Base-by-base conservation (phyloP, 30 jellyfish, hydroid and myxozoan genomes). In the Rhopilema esculentum region DNA sequence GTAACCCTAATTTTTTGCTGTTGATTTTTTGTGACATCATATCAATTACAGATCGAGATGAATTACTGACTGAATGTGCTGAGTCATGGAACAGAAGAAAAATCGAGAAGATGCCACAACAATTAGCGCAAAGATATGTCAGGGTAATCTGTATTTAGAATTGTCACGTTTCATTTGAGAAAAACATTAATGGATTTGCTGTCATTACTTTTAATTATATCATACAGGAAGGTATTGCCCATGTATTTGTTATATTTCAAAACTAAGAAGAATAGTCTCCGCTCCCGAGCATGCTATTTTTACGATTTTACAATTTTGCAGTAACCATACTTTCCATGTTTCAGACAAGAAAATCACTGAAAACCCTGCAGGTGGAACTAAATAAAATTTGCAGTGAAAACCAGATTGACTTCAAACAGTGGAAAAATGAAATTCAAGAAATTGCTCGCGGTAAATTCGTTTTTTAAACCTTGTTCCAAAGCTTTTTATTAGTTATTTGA, bases 1-100 rank as follows among this genome's bases (percentile, higher is more conserved):
- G 27, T 63, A 24, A n/a, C 73, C 73, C 27, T 19, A 63, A 63
- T 19, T n/a, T 63, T 63, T 17, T 24, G 27, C 30, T 19, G 73
- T 19, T 1, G 28, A n/a, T 27, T 68, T 23, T 16, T n/a, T 68
- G 21, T n/a, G 50, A 2, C 16, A 16, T 6, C 49, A 29, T 75
- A 29, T 32, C 28, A 27, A 27, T 29, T 49, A 20, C 79, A 66
- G 91, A 82, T 82, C 50, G 91, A 57, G 91, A 82, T 23, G 89
- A 82, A 18, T 18, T 69, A 15, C 77, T 82, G 49, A 82, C 91
- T 18, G 91, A 82, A 25, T 57, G 77, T 67, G 85, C 67, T 66
- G 72, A 67, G 49, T 66, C 86, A 28, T 68, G 84, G 84, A 82
- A 65, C 63, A 82, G 48, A 50, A 69, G 91, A 33, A 82, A 82